Evolutionary conservation across 2,113 vertebrate species (phyloP).

Genomic region (Carassius carassius): DNA sequence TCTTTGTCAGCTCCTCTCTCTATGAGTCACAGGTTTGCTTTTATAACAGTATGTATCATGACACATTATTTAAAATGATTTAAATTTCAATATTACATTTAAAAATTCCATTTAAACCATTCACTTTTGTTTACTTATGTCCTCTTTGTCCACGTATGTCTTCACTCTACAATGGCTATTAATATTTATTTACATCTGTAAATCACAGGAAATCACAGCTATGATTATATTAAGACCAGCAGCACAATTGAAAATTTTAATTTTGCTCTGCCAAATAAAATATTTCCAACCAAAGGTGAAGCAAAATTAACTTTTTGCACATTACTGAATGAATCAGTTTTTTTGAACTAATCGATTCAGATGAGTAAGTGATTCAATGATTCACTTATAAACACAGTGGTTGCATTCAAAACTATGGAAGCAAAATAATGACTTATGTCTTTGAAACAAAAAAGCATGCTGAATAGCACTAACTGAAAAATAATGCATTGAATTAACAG

Average conservation of each 20-base stretch:
- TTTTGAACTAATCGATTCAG: not conserved
- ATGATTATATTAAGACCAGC: not conserved
- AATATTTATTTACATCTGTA: not conserved
- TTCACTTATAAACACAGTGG: not conserved
- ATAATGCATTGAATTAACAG: too few relatives aligned
- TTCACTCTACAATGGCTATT: not conserved
- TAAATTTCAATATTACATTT: not conserved
- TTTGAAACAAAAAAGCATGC: too few relatives aligned
- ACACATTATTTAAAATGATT: not conserved
- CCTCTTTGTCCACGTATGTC: not conserved
- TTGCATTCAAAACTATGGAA: not conserved
- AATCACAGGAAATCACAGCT: not conserved
- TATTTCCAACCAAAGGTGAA: not conserved
- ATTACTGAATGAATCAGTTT: not conserved
- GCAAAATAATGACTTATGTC: too few relatives aligned
- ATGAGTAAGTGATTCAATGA: not conserved
- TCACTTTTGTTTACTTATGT: not conserved
- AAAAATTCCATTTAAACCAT: not conserved
- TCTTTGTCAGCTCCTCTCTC: not conserved
- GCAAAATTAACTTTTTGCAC: not conserved
- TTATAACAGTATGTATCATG: not conserved
- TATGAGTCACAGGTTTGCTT: conserved; percentile 3
- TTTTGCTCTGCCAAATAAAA: too few relatives aligned
- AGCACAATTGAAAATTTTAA: too few relatives aligned
- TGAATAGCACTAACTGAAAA: too few relatives aligned